Base-by-base conservation (phyloP, 2,113 vertebrate genomes). In the Eolophus roseicapilla region DNA sequence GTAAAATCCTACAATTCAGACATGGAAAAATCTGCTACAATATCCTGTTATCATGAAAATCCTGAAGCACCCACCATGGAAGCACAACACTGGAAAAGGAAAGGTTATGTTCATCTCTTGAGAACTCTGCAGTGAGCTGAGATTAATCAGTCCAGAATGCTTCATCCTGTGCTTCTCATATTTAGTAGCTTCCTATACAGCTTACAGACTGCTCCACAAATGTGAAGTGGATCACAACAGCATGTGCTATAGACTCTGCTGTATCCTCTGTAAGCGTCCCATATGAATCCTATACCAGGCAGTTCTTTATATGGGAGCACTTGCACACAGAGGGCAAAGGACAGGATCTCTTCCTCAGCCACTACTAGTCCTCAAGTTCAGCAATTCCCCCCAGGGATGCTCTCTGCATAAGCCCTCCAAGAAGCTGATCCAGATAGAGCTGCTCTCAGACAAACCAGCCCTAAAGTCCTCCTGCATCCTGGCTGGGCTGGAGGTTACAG, bases 141-240 rank as follows among this genome's bases (percentile, higher is more conserved):
- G 17, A 27, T 82, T n/a, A 29, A 52, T 62, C 43, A 17, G 25
- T 43, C 41, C 74, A 60, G 33, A 13, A 50, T 33, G 39, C 43
- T 68, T 55, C 57, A 68, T 55, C 35, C 55, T 43, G 27, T 24
- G 13, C 39, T 78, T 35, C 29, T 88, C 41, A 11, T 43, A 10
- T n/a, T 47, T 6, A 53, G 41, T 15, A 77, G 43, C 39, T 89
- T 55, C 47, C 43, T 31, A 13, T 10, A 15, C 3, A 2, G 3
- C 4, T 69, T 31, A 12, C 1, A 9, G 33, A 47, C 9, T 33
- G 9, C 13, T 68, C 27, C 55, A 63, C 18, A 21, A 3, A 55
- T 49, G 13, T 5, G 5, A 53, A 47, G 13, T 4, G 15, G 16
- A 13, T 44, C 19, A 13, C 31, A 24, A 0, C 0, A 52, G 3